Evolutionary conservation across 2,888 invertebrate genomes (phyloP).

Genomic region (Galerucella calmariensis): DNA sequence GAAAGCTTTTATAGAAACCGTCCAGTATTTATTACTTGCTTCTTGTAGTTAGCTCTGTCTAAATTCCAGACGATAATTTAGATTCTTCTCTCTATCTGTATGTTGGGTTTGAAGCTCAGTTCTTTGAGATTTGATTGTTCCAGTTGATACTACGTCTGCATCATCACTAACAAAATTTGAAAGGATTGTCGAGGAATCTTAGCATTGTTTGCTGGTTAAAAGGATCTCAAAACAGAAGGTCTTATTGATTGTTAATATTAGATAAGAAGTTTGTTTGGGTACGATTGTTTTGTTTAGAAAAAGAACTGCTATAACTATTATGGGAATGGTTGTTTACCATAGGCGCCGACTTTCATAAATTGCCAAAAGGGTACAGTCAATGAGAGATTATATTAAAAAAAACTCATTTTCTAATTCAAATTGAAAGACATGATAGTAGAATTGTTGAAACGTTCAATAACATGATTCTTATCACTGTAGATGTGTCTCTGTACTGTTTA

Average conservation of each 20-base stretch:
- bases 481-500: not conserved
- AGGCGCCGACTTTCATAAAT: too few species aligned
- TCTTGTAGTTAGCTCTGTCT: too few species aligned
- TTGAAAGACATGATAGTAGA: too few species aligned
- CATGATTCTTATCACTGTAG: conserved; percentile 15
- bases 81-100: too few species aligned
- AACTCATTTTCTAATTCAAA: too few species aligned
- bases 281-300: conserved; percentile 24
- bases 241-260: conserved; percentile 17
- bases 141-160: not conserved
- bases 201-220: not conserved
- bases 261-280: conserved; percentile 23
- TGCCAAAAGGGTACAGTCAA: too few species aligned
- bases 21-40: too few species aligned
- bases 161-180: not conserved
- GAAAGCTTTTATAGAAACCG: too few species aligned
- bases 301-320: conserved; percentile 11
- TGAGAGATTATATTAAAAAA: too few species aligned
- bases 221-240: conserved; percentile 19
- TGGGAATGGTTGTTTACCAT: not conserved
- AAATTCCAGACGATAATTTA: too few species aligned
- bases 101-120: too few species aligned
- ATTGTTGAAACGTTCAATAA: too few species aligned
- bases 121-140: not conserved
- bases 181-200: not conserved